Base-by-base conservation (phyloP, 2,888 invertebrate genomes). In the Noctua janthina region DNA sequence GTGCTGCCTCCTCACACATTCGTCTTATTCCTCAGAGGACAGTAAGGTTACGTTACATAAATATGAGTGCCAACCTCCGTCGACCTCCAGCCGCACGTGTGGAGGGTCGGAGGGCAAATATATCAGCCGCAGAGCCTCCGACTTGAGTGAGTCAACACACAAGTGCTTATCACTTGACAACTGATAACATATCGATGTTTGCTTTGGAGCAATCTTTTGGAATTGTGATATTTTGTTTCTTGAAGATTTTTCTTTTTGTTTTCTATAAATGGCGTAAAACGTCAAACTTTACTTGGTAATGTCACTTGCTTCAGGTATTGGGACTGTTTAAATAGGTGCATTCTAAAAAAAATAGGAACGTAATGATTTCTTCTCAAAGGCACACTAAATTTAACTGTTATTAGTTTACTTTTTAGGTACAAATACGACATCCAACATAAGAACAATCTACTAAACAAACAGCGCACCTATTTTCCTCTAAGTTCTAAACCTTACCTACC, bases 21-120 rank as follows among this genome's bases (percentile, higher is more conserved):
- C 68, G 43, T n/a, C 39, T 20, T 20, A 64, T 35, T 56, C 23
- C 74, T 70, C 81, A 2, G 59, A 80, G 69, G 43, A 85, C 68
- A 62, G 62, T 15, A 20, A 70, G 64, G 67, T 80, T 62, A 10
- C 78, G 59, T 78, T 78, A 78, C 74, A 86, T 83, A 86, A 86
- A 84, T 82, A 82, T 72, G 71, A 86, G 69, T 20, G 39, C 17
- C 43, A 67, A 67, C 43, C 68, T 68, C 46, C 15, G 59, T 56
- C 74, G 82, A 74, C 72, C 78, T 83, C 74, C 43, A 54, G 51
- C 23, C 62, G 66, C 74, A n/a, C 74, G 69, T 17, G 56, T 39
- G 43, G 64, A 74, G 74, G 76, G 67, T 35, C 35, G 62, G 35
- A 70, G 67, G 62, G 66, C 72, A 77, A 85, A 85, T 69, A 77